Percentiles rank a stretch among this genome's conserved stretches.
These are phyloP conservation scores for Nannoperca obscura DNA, from an alignment of 2,797 vertebrate species.

Conservation along the genomic window DNA sequence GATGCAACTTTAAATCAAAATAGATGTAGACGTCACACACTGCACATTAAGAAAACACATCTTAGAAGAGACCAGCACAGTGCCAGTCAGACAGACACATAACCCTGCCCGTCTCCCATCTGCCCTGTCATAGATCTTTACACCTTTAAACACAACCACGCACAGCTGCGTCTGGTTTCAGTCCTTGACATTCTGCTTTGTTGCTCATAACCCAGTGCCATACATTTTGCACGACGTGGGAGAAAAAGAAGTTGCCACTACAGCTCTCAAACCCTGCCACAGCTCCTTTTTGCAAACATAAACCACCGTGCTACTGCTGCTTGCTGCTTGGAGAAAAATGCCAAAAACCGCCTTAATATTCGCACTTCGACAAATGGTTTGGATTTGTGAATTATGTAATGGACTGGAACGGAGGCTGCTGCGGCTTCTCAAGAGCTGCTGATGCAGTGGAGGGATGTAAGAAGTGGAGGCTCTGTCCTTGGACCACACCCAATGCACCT, in stretches of 20 bases:
- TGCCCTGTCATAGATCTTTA: constrained; percentile 9
- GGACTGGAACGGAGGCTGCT: neutral
- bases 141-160: constrained; percentile 10
- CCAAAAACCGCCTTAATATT: neutral
- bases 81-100: constrained; percentile 16
- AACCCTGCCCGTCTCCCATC: neutral
- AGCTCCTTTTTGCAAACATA: neutral
- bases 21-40: constrained; percentile 8
- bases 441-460: constrained; percentile 27
- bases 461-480: constrained; percentile 48
- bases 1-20: constrained; percentile 21
- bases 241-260: neutral
- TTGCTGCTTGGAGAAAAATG: neutral
- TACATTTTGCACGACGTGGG: neutral
- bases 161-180: constrained; percentile 26
- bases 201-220: neutral
- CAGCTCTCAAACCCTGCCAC: neutral
- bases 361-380: neutral
- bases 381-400: constrained; percentile 31
- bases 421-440: constrained; percentile 16
- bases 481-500: constrained; percentile 72
- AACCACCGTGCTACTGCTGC: neutral
- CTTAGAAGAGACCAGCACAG: neutral
- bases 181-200: neutral
- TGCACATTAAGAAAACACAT: constrained; percentile 30